Base-by-base conservation (phyloP, 2,797 vertebrate genomes). In the Gobionotothen gibberifrons region DNA sequence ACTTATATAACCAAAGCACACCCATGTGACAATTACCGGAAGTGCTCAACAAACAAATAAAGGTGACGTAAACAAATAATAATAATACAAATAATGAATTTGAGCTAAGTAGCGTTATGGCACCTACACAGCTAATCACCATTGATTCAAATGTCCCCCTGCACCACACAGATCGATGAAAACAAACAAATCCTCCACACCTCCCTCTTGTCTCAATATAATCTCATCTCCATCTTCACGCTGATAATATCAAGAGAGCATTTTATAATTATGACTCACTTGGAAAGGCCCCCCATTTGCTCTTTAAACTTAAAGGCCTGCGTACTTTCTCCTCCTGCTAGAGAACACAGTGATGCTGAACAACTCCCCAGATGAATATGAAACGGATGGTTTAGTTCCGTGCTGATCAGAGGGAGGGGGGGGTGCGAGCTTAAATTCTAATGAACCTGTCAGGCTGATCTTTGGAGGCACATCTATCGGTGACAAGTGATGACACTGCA, bases 41-140 rank as follows among this genome's bases (percentile, higher is more conserved):
- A n/a, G n/a, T n/a, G n/a, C n/a, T n/a, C n/a, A n/a, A n/a, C n/a
- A n/a, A n/a, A n/a, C n/a, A n/a, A n/a, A n/a, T n/a, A n/a, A n/a
- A n/a, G n/a, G n/a, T n/a, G n/a, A n/a, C n/a, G n/a, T n/a, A n/a
- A n/a, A n/a, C n/a, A n/a, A n/a, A n/a, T n/a, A n/a, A n/a, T n/a
- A n/a, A n/a, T n/a, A n/a, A n/a, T n/a, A n/a, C n/a, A n/a, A n/a
- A n/a, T n/a, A n/a, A n/a, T n/a, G n/a, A n/a, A n/a, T n/a, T n/a
- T n/a, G n/a, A n/a, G n/a, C n/a, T n/a, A n/a, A n/a, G n/a, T n/a
- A n/a, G n/a, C n/a, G n/a, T n/a, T n/a, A n/a, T n/a, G n/a, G n/a
- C n/a, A n/a, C n/a, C n/a, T n/a, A n/a, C n/a, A n/a, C n/a, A 32
- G 42, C 71, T 83, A 84, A 92, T 82, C 60, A 70, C 72, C 54